These are phyloP conservation scores for Pararge aegeria DNA, from an alignment of 1,140 invertebrate species.

Conservation along the genomic window DNA sequence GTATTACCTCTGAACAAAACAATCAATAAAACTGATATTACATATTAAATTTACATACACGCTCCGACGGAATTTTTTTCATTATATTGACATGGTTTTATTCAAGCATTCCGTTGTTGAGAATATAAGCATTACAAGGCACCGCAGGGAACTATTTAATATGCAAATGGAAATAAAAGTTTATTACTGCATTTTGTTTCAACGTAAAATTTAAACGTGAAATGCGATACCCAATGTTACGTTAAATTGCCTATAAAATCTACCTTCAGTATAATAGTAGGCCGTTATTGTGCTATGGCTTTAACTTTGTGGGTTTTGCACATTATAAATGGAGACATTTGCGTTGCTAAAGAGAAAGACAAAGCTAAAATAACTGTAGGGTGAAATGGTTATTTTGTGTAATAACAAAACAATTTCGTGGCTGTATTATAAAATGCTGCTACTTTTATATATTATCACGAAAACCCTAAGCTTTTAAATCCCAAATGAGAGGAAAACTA, in stretches of 20 bases:
- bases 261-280: constrained; percentile 28
- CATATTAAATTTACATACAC: too few relatives aligned
- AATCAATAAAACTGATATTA: too few relatives aligned
- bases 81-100: constrained; percentile 1
- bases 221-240: constrained; percentile 30
- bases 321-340: constrained; percentile 26
- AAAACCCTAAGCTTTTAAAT: too few relatives aligned
- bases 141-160: constrained; percentile 28
- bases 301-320: constrained; percentile 18
- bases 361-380: not conserved
- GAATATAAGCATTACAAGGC: constrained; percentile 23
- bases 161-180: constrained; percentile 29
- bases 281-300: constrained; percentile 20
- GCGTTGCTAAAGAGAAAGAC: constrained; percentile 2
- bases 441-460: not conserved
- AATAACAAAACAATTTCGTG: not conserved
- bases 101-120: constrained; percentile 20
- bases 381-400: not conserved
- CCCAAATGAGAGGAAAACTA: too few relatives aligned
- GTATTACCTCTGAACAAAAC: too few relatives aligned
- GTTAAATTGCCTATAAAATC: constrained; percentile 34
- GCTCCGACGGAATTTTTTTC: too few relatives aligned
- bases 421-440: not conserved
- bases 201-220: constrained; percentile 25
- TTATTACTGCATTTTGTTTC: constrained; percentile 29